Conservation (phyloP, 1,140 invertebrate species). For the Cepaea nemoralis region DNA sequence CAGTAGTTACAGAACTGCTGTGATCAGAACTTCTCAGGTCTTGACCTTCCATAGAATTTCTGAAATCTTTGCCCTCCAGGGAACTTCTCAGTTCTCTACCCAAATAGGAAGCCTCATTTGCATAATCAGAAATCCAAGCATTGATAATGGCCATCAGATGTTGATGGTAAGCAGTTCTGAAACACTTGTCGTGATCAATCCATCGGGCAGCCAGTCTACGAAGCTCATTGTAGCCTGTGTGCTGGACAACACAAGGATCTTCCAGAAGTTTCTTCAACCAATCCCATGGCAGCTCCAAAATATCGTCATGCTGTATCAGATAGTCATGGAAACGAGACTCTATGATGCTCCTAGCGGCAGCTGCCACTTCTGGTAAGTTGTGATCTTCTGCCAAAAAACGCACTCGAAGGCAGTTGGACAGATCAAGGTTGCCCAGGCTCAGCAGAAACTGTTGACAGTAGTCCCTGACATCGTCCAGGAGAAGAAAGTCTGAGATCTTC, state of each 20-base stretch:
- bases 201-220: slow-evolving; percentile 61
- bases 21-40: not conserved
- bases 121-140: slow-evolving; percentile 62
- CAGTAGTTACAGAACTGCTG: not conserved
- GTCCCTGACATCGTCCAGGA: slow-evolving; percentile 77
- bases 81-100: slow-evolving; percentile 49
- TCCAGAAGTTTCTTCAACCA: slow-evolving; percentile 61
- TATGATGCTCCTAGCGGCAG: slow-evolving; percentile 63
- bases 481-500: slow-evolving; percentile 68
- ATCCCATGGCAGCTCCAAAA: slow-evolving; percentile 67
- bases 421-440: slow-evolving; percentile 66
- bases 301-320: slow-evolving; percentile 66
- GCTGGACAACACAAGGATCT: slow-evolving; percentile 61
- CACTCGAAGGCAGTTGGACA: slow-evolving; percentile 64
- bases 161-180: slow-evolving; percentile 49
- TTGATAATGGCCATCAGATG: slow-evolving; percentile 59
- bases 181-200: slow-evolving; percentile 59
- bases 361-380: slow-evolving; percentile 62
- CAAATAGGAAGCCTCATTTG: slow-evolving; percentile 53
- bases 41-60: not conserved
- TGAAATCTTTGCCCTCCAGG: slow-evolving; percentile 44
- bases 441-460: slow-evolving; percentile 68
- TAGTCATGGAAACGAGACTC: slow-evolving; percentile 69
- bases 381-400: slow-evolving; percentile 65
- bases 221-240: slow-evolving; percentile 63